Evolutionary conservation across 2,888 invertebrate species (phyloP), one percentile per base, ranked within the genome.

Genomic region (Ptychoptera albimana): DNA sequence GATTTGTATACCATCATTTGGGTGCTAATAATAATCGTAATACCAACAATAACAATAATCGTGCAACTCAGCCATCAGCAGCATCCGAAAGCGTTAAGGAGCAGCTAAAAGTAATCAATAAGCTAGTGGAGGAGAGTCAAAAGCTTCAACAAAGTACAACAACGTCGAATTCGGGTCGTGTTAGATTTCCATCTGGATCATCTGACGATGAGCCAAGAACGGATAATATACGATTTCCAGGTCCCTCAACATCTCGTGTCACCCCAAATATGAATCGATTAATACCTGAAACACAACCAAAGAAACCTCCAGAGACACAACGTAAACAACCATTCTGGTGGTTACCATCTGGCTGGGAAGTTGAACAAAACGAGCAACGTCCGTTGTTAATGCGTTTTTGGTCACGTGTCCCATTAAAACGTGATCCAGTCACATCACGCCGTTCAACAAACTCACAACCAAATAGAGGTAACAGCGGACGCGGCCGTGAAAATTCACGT

Each of bases 311-410:
- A n/a, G 35, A 42, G 4, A 16, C 15, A n/a, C 15, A 42, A 23
- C 35, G 23, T 23, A 23, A 30, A 9, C 14, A 15, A 36, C 56
- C 61, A 8, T 59, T 59, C 39, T 64, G 63, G 66, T 64, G 66
- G 66, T 39, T 65, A 39, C 64, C 64, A 15, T 32, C 43, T 2
- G 55, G 58, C 7, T 61, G 62, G 61, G 58, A 60, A 30, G 45
- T 56, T 32, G 59, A 63, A 47, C 54, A 55, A 10, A 53, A 55
- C 37, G 50, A 52, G 29, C 57, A 59, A 45, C 55, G 55, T 15
- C 57, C 63, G n/a, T 41, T 64, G 41, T 30, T 64, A 38, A 43
- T 63, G 48, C 55, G 63, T 42, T 58, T 64, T 49, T 63, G 58
- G 58, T 55, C 57, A 7, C 51, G 55, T 12, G 50, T 54, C 43